Conservation (phyloP, 2,797 vertebrate species). For the Oreochromis grahami region DNA sequence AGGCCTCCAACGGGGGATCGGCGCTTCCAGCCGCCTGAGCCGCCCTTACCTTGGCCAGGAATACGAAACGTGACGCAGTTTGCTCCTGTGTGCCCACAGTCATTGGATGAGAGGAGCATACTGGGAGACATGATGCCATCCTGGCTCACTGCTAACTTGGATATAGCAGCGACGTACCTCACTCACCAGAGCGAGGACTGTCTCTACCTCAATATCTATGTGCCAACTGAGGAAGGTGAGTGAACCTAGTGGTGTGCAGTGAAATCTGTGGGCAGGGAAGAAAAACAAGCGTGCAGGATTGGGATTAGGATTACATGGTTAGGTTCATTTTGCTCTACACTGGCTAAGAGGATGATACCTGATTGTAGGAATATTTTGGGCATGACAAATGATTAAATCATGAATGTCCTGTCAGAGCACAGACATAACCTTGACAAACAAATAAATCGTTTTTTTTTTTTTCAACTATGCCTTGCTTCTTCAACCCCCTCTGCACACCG, state of each 20-base stretch:
- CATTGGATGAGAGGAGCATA: constrained; percentile 88
- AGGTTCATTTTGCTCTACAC: background rate
- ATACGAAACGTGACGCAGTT: constrained; percentile 91
- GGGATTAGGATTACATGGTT: background rate
- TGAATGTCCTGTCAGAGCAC: background rate
- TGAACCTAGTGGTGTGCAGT: background rate
- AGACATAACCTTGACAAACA: constrained; percentile 18
- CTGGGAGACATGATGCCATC: constrained; percentile 92
- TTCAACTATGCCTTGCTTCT: background rate
- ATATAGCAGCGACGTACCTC: constrained; percentile 89
- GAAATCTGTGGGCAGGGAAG: background rate
- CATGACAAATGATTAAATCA: constrained; percentile 24
- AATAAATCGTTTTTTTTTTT: background rate
- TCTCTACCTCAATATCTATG: constrained; percentile 93
- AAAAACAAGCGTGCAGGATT: constrained; percentile 1
- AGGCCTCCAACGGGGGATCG: constrained; percentile 89
- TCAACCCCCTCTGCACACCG: background rate
- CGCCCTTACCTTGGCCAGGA: constrained; percentile 88
- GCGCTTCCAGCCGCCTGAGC: constrained; percentile 91
- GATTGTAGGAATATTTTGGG: background rate
- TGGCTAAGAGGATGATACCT: background rate
- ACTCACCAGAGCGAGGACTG: constrained; percentile 96
- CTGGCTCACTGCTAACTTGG: constrained; percentile 95
- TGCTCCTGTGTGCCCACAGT: constrained; percentile 90
- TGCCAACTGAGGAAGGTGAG: constrained; percentile 94